These are phyloP conservation scores for Esox masquinongy DNA, from an alignment of 2,797 vertebrate genomes.

Conservation along the genomic window DNA sequence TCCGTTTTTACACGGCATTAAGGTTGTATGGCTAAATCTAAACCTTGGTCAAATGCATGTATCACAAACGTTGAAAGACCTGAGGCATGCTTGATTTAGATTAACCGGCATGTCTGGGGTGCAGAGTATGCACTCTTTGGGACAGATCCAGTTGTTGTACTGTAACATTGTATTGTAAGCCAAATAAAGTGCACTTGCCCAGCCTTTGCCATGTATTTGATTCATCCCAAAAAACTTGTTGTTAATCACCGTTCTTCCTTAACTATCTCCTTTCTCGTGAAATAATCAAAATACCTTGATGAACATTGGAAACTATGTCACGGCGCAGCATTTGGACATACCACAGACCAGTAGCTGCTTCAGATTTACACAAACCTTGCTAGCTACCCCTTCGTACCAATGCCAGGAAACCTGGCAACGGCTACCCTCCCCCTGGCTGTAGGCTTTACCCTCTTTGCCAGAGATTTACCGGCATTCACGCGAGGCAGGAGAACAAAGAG, in stretches of 20 bases:
- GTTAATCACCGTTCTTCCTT: not conserved
- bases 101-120: not conserved
- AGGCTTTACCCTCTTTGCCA: constrained; percentile 33
- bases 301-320: not conserved
- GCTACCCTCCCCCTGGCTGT: constrained; percentile 32
- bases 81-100: not conserved
- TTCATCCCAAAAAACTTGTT: not conserved
- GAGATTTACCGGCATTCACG: constrained; percentile 61
- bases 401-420: constrained; percentile 62
- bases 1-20: not conserved
- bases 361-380: constrained; percentile 32
- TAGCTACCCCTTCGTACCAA: constrained; percentile 50
- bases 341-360: constrained; percentile 8
- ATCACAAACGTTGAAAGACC: not conserved
- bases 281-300: not conserved
- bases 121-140: not conserved
- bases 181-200: not conserved
- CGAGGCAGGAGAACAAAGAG: constrained; percentile 58
- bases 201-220: not conserved
- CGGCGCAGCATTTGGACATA: not conserved
- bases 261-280: not conserved
- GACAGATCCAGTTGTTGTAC: not conserved
- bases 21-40: not conserved
- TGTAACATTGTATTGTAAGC: not conserved
- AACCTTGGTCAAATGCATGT: not conserved